Percentiles rank a stretch among this genome's conserved stretches.
phyloP scores from a whole-genome alignment of 2,888 invertebrate genomes.

The Andrena fulva region DNA sequence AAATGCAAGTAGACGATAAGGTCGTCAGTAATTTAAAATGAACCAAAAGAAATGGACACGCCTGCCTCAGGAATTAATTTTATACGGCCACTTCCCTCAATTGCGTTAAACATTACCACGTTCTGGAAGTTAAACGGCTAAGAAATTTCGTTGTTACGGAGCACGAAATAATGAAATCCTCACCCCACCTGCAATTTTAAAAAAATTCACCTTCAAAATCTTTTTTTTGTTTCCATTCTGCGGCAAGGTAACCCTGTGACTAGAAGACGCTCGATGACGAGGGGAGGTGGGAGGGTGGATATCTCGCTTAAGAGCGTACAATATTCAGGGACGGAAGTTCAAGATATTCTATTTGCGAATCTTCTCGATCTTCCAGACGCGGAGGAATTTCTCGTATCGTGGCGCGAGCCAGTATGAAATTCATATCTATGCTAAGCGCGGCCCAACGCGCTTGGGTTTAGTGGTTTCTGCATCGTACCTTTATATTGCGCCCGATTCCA shows the following conservation, averaged over 20 bases:
- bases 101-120: background rate
- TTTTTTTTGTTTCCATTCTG: slow-evolving; percentile 15
- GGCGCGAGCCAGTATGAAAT: slow-evolving; percentile 72
- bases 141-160: background rate
- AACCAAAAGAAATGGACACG: background rate
- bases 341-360: slow-evolving; percentile 72
- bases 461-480: slow-evolving; percentile 66
- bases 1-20: background rate
- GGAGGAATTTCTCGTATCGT: slow-evolving; percentile 71
- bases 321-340: slow-evolving; percentile 64
- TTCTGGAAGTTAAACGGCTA: background rate
- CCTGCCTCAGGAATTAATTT: background rate
- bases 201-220: slow-evolving; percentile 12
- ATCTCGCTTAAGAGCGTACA: slow-evolving; percentile 41
- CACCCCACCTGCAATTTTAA: slow-evolving; percentile 1
- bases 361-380: slow-evolving; percentile 65
- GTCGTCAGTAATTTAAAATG: background rate
- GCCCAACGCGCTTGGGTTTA: slow-evolving; percentile 67
- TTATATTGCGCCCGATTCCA: slow-evolving; percentile 68
- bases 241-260: background rate
- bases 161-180: background rate
- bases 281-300: background rate
- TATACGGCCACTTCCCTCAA: background rate
- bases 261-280: background rate
- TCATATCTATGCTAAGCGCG: slow-evolving; percentile 80